phyloP scores from a whole-genome alignment of 2,888 invertebrate genomes.

The Oasisia sp. region DNA sequence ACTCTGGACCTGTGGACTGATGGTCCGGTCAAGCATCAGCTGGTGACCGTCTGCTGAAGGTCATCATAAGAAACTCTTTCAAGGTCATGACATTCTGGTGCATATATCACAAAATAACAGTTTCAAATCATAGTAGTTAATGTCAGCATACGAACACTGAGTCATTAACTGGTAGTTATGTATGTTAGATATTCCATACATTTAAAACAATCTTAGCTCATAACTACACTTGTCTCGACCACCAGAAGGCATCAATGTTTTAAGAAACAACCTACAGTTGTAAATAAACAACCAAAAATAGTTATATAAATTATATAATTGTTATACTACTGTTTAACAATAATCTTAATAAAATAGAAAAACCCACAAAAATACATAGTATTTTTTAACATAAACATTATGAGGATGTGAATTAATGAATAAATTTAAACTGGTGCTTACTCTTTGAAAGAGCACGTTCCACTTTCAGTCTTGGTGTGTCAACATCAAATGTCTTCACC shows the following conservation, averaged over 20 bases:
- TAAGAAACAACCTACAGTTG: background rate
- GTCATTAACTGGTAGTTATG: background rate
- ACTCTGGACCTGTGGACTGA: background rate
- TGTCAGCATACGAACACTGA: background rate
- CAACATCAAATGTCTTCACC: constrained; percentile 13
- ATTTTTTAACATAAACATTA: background rate
- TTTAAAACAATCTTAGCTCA: too few species aligned
- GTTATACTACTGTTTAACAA: background rate
- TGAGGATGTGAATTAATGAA: background rate
- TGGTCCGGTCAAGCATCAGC: background rate
- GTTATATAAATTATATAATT: background rate
- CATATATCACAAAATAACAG: background rate
- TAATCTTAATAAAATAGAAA: background rate
- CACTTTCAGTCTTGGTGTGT: background rate
- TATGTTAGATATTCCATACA: background rate
- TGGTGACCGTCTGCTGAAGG: background rate
- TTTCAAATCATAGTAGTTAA: background rate
- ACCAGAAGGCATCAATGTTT: background rate
- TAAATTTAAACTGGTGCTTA: background rate
- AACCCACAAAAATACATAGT: background rate
- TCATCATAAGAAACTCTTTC: background rate
- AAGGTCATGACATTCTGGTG: background rate
- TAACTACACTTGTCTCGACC: background rate
- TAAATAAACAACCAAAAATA: background rate
- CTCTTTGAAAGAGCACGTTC: background rate